phyloP scores from a whole-genome alignment of 2,888 invertebrate species.

The Cephalotes varians region DNA sequence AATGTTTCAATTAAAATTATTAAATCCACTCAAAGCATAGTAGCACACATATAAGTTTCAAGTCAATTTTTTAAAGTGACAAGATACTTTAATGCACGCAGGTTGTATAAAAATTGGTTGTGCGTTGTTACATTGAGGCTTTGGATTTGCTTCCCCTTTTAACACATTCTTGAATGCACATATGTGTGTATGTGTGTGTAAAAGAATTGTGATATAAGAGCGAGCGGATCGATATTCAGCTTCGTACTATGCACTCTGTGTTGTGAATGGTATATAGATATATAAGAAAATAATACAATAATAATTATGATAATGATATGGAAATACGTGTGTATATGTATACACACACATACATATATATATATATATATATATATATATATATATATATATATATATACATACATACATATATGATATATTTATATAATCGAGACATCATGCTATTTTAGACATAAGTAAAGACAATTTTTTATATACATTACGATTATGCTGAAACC shows the following conservation, averaged over 20 bases:
- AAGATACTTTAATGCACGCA: slow-evolving; percentile 79
- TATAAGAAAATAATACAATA: slow-evolving; percentile 66
- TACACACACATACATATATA: slow-evolving; percentile 62
- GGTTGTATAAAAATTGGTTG: slow-evolving; percentile 85
- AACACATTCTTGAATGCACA: slow-evolving; percentile 46
- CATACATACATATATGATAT: slow-evolving; percentile 77
- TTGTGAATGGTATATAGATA: slow-evolving; percentile 83
- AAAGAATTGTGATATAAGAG: slow-evolving; percentile 70
- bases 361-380: slow-evolving; percentile 70
- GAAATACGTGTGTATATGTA: slow-evolving; percentile 64
- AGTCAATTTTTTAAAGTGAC: slow-evolving; percentile 49
- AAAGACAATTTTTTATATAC: slow-evolving; percentile 85
- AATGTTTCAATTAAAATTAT: background rate
- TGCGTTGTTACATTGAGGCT: slow-evolving; percentile 84
- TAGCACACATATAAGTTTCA: background rate
- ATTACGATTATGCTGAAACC: slow-evolving; percentile 77
- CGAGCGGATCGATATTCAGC: slow-evolving; percentile 80
- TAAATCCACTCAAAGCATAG: slow-evolving; percentile 7
- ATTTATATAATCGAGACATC: slow-evolving; percentile 85
- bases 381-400: slow-evolving; percentile 58
- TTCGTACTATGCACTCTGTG: slow-evolving; percentile 86
- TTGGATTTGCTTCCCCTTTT: slow-evolving; percentile 74
- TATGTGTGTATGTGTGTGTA: slow-evolving; percentile 21
- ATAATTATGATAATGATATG: slow-evolving; percentile 74
- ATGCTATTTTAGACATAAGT: slow-evolving; percentile 85